Base-by-base conservation (phyloP, 2,113 vertebrate species). In the Tympanuchus pallidicinctus region DNA sequence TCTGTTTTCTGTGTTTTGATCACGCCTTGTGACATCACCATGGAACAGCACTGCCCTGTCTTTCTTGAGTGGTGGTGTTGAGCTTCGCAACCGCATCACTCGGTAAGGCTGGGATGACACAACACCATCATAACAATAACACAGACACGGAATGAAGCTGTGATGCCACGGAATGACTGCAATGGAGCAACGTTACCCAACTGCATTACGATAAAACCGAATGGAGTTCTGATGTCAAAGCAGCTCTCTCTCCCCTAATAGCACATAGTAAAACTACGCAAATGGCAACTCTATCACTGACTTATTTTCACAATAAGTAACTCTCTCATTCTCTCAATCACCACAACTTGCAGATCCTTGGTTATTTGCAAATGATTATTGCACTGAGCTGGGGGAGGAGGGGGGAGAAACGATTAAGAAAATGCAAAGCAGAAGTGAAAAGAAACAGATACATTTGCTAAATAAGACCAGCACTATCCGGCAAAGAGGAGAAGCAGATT, bases 401-500 rank as follows among this genome's bases (percentile, higher is more conserved):
- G 76, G 86, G 80, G 45, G 71, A 57, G 67, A 95, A 96, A 96
- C 82, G 94, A 97, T 97, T 94, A 96, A 95, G 93, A 90, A 97
- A 97, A 97, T 92, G 92, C 90, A 95, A 96, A 97, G 92, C 89
- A 97, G 85, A 97, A 97, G 94, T 95, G 97, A 97, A 97, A 96
- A 66, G 54, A 95, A 97, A 97, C 94, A 95, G 97, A 97, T 97
- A 97, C 91, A 84, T 96, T 97, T 95, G 90, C 97, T 96, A 97
- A 97, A 95, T 97, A 96, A 97, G 97, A 97, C 93, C 92, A 97
- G 95, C 93, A 96, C 96, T 96, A 97, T 95, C 96, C 92, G 95
- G 93, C 74, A 28, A 96, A 95, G 97, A 97, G 95, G 94, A 97
- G 96, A 97, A 96, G 94, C 97, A 97, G 98, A 98, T 98, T 98